These are phyloP conservation scores for Episyrphus balteatus DNA, from an alignment of 1,140 invertebrate species.

Conservation along the genomic window DNA sequence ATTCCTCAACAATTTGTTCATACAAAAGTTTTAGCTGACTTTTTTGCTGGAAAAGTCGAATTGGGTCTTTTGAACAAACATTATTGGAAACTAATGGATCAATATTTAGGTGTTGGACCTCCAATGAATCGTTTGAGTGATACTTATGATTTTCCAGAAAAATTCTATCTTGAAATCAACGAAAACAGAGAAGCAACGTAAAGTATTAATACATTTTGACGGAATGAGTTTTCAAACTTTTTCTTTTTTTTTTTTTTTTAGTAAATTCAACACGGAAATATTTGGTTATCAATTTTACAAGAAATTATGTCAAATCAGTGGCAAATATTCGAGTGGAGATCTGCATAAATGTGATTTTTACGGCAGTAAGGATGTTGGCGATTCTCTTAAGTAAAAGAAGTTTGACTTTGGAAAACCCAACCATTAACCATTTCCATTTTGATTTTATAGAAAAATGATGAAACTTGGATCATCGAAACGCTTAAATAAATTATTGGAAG, in stretches of 20 bases:
- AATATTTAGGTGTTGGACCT: conserved; percentile 49
- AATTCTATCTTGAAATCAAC: conserved; percentile 30
- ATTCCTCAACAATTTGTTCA: conserved; percentile 30
- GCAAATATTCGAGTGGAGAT: conserved; percentile 33
- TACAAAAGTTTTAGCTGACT: conserved; percentile 30
- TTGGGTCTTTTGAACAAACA: conserved; percentile 42
- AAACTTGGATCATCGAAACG: conserved; percentile 43
- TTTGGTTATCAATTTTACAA: conserved; percentile 43
- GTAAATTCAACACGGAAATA: conserved; percentile 30
- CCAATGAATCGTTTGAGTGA: conserved; percentile 40
- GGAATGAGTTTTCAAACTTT: not conserved
- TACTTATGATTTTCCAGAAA: conserved; percentile 48
- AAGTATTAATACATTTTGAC: too few species aligned
- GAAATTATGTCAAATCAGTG: conserved; percentile 46
- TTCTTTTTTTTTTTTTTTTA: conserved; percentile 1
- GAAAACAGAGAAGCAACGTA: conserved; percentile 28
- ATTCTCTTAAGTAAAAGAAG: conserved; percentile 25
- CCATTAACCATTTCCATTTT: not conserved
- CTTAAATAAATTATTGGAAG: conserved; percentile 44
- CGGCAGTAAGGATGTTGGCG: conserved; percentile 37
- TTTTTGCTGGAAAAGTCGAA: conserved; percentile 23
- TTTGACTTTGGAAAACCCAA: too few species aligned
- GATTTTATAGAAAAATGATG: conserved; percentile 38
- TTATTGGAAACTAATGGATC: conserved; percentile 46
- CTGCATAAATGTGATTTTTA: conserved; percentile 51